Conservation (phyloP, 2,113 vertebrate species). For the Hypanus sabinus region DNA sequence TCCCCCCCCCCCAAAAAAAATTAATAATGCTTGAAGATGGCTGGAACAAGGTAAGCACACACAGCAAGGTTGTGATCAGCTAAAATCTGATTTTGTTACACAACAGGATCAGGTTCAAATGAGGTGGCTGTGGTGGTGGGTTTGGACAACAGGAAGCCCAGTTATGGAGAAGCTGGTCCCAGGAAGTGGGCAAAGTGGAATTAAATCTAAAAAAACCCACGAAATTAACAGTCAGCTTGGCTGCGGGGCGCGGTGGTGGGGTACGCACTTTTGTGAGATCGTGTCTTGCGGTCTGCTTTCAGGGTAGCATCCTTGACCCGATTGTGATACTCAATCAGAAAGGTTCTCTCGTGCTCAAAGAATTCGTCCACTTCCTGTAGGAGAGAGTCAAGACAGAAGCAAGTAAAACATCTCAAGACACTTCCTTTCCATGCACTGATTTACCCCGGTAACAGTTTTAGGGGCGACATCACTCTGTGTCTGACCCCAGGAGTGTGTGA, state of each 20-base stretch:
- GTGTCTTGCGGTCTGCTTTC: constrained; percentile 38
- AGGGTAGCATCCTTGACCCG: constrained; percentile 42
- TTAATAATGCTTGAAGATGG: not conserved
- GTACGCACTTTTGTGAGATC: constrained; percentile 40
- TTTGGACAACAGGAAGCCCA: too few relatives aligned
- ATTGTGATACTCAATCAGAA: constrained; percentile 43
- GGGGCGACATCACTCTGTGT: too few relatives aligned
- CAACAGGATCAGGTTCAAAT: too few relatives aligned
- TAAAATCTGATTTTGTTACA: not conserved
- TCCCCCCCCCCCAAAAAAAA: too few relatives aligned
- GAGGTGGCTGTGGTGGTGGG: too few relatives aligned
- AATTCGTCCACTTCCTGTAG: constrained; percentile 46
- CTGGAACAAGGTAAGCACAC: not conserved
- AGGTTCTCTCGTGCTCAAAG: constrained; percentile 46
- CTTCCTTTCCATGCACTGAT: too few relatives aligned
- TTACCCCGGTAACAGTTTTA: too few relatives aligned
- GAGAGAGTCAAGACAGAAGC: not conserved
- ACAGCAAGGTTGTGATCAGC: not conserved
- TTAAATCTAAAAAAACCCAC: too few relatives aligned
- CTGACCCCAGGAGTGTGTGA: too few relatives aligned
- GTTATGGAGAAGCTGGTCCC: too few relatives aligned
- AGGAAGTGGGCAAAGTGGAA: too few relatives aligned
- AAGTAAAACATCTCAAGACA: not conserved
- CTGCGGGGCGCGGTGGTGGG: not conserved
- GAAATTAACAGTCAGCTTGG: too few relatives aligned